Evolutionary conservation across 2,797 vertebrate species (phyloP), one percentile per base, ranked within the genome.

Genomic region (Masticophis lateralis): DNA sequence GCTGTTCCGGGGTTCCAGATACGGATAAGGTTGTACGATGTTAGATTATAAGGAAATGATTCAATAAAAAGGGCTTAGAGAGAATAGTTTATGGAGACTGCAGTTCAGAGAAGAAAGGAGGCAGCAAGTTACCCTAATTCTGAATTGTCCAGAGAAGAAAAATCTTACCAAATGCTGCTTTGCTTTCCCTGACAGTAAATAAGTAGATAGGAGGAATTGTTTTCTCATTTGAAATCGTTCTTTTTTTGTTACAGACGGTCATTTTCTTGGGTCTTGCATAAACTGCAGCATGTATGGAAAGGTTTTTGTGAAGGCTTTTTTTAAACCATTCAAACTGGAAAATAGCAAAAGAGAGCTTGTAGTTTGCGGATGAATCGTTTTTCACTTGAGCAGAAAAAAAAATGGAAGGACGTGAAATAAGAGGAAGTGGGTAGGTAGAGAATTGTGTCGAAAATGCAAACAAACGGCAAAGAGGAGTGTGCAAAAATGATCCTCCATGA

Each of bases 401-500:
- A 87, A 79, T 92, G n/a, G 90, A 90, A 90, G 51, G 43, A 94
- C 60, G 66, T 66, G 88, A 92, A 88, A 59, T 91, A 88, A 4
- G 0, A 66, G 51, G 94, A 87, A 93, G 28, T 88, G 63, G 86
- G 57, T 10, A 56, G 86, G 16, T 28, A 55, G 86, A 51, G 20
- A 51, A 27, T n/a, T 86, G 8, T n/a, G 66, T 27, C 66, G 63
- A 83, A 83, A 59, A 63, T 25, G 20, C 86, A 69, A 61, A 13
- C 12, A 11, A 63, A 53, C 18, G 91, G 47, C 69, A 92, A 56
- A 56, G 2, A 28, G 28, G 32, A 59, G 88, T 91, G 9, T 94
- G 53, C 91, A 91, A 94, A 91, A 47, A 51, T 91, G 79, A 5
- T 13, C 0, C 93, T 95, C 93, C 43, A 55, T 95, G 95, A 96